phyloP scores from a whole-genome alignment of 2,888 invertebrate species.

The Drosophila mulleri region DNA sequence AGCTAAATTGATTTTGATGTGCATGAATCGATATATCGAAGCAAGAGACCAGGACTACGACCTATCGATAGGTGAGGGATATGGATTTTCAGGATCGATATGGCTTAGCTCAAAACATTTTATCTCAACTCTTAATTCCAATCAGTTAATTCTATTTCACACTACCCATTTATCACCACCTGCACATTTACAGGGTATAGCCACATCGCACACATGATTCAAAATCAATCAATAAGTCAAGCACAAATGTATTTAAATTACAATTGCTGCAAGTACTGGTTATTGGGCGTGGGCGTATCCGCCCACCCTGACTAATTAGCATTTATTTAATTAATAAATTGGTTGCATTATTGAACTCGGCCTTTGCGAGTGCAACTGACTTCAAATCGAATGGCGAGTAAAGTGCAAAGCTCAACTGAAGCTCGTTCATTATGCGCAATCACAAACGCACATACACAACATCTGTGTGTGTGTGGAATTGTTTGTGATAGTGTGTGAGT shows the following conservation, averaged over 20 bases:
- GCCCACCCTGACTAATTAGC: constrained; percentile 45
- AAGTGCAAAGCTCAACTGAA: constrained; percentile 68
- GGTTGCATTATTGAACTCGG: constrained; percentile 13
- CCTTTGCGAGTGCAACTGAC: constrained; percentile 25
- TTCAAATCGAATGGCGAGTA: constrained; percentile 63
- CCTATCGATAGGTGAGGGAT: too few relatives aligned
- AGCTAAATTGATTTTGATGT: too few relatives aligned
- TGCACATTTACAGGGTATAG: constrained; percentile 14
- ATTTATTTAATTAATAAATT: constrained; percentile 69
- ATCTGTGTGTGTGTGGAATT: not conserved
- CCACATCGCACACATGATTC: not conserved
- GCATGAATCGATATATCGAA: too few relatives aligned
- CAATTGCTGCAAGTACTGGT: constrained; percentile 23
- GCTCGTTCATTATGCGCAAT: constrained; percentile 58
- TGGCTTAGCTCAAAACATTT: too few relatives aligned
- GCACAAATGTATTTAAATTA: constrained; percentile 47
- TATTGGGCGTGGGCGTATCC: constrained; percentile 16
- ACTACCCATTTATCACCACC: not conserved
- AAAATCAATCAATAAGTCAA: constrained; percentile 55
- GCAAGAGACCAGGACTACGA: too few relatives aligned
- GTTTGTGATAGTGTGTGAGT: constrained; percentile 1
- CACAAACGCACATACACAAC: constrained; percentile 28
- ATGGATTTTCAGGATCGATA: too few relatives aligned
- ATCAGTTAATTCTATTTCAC: not conserved
- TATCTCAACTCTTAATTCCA: not conserved